phyloP scores from a whole-genome alignment of 2,888 invertebrate genomes.

The Nephrotoma guestfalica region DNA sequence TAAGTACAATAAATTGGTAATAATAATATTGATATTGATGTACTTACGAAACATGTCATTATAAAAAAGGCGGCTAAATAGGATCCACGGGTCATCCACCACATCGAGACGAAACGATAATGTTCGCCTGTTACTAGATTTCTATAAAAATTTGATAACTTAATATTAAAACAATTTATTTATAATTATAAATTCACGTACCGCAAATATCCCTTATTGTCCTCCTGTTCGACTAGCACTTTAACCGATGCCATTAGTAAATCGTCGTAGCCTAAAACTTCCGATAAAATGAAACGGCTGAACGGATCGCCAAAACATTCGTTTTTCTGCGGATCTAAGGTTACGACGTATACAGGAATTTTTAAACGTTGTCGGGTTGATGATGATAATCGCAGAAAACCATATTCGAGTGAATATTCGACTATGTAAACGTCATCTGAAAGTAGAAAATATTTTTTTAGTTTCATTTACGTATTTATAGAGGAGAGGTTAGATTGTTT shows the following conservation, averaged over 20 bases:
- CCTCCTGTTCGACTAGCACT: conserved; percentile 86
- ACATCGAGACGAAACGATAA: conserved; percentile 94
- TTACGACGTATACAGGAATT: conserved; percentile 80
- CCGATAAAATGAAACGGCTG: conserved; percentile 77
- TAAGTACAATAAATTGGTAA: background rate
- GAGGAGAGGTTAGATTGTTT: background rate
- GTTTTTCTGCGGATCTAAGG: conserved; percentile 74
- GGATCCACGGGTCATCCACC: conserved; percentile 89
- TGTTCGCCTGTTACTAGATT: conserved; percentile 98
- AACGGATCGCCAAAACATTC: conserved; percentile 89
- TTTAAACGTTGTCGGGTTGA: conserved; percentile 72
- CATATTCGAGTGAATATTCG: conserved; percentile 95
- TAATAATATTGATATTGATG: background rate
- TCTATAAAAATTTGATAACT: conserved; percentile 33
- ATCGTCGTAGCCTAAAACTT: conserved; percentile 95
- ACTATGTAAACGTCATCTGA: conserved; percentile 88
- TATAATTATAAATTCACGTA: conserved; percentile 20
- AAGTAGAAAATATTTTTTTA: conserved; percentile 1
- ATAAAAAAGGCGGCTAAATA: conserved; percentile 93
- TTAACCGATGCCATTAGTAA: conserved; percentile 93
- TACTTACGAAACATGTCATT: conserved; percentile 97
- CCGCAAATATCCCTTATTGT: conserved; percentile 89
- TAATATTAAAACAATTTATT: background rate
- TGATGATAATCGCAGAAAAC: conserved; percentile 80
- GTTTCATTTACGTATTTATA: background rate